phyloP scores from a whole-genome alignment of 2,888 invertebrate species.

The Subacronicta megacephala region DNA sequence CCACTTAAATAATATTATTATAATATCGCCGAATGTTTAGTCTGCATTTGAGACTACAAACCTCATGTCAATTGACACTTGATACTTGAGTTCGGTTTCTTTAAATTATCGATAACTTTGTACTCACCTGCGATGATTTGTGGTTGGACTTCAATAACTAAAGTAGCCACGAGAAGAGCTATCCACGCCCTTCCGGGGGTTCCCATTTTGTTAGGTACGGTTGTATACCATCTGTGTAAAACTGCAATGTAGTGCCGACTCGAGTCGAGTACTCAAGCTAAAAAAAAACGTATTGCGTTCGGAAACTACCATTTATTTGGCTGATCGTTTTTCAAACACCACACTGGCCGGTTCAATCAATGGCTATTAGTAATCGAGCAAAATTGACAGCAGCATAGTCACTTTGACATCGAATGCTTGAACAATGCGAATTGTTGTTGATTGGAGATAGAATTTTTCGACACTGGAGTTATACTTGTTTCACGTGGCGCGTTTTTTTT shows the following conservation, averaged over 20 bases:
- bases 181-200: slow-evolving; percentile 67
- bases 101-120: slow-evolving; percentile 18
- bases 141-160: slow-evolving; percentile 58
- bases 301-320: slow-evolving; percentile 16
- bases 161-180: slow-evolving; percentile 67
- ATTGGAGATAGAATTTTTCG: slow-evolving; percentile 16
- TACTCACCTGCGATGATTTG: slow-evolving; percentile 77
- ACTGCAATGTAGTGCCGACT: slow-evolving; percentile 39
- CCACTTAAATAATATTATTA: neutral
- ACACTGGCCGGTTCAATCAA: slow-evolving; percentile 52
- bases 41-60: slow-evolving; percentile 24
- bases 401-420: slow-evolving; percentile 40
- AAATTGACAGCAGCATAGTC: slow-evolving; percentile 39
- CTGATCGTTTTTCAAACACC: slow-evolving; percentile 53
- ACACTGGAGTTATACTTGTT: neutral
- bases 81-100: neutral
- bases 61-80: slow-evolving; percentile 27
- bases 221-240: slow-evolving; percentile 65
- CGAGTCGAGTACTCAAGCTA: slow-evolving; percentile 51
- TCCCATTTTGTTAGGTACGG: slow-evolving; percentile 67
- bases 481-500: neutral
- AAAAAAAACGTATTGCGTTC: slow-evolving; percentile 46
- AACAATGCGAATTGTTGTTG: slow-evolving; percentile 13
- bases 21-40: slow-evolving; percentile 29
- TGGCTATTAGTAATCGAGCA: slow-evolving; percentile 27